Evolutionary conservation across 2,797 vertebrate genomes (phyloP), one percentile per base, ranked within the genome.

Genomic region (Sphaeramia orbicularis): DNA sequence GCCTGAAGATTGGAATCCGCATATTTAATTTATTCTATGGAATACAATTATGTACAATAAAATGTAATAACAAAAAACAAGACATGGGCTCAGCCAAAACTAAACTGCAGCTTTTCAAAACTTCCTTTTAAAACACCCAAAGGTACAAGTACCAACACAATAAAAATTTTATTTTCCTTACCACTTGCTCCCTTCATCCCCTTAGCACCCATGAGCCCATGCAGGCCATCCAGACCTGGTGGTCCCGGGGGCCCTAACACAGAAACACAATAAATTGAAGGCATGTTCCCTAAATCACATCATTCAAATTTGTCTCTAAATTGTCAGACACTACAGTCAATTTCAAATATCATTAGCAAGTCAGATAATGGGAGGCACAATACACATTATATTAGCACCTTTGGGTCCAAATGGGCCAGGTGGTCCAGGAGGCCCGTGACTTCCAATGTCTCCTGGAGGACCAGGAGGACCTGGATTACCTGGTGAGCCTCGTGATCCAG

Each of bases 201-300:
- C 10, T 83, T 83, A 42, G 78, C 49, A 50, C 91, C 91, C 74
- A 36, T 71, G 6, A 92, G 83, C 4, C 90, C 90, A 77, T 92
- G 15, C 24, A 92, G 55, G 63, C 91, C 91, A 71, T 82, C 36
- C 24, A 91, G 59, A 53, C 90, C 91, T 38, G 65, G 76, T 37
- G 74, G 48, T 47, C 91, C 91, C 36, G 47, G 53, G 0, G 14
- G 5, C 0, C 90, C 91, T 92, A 14, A 37, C 7, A 67, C 32
- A 47, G 53, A 43, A 73, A 16, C 16, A 60, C 7, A 79, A 43
- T 8, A 69, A 10, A 71, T 18, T 27, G 41, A 35, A 11, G 36
- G 18, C 0, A 11, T 9, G 57, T 38, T 14, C 8, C 40, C 4
- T 51, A 36, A 52, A 4, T 2, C 4, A n/a, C 7, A 36, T 40